These are phyloP conservation scores for Chymomyza procnemis DNA, from an alignment of 2,888 invertebrate species.

Conservation along the genomic window DNA sequence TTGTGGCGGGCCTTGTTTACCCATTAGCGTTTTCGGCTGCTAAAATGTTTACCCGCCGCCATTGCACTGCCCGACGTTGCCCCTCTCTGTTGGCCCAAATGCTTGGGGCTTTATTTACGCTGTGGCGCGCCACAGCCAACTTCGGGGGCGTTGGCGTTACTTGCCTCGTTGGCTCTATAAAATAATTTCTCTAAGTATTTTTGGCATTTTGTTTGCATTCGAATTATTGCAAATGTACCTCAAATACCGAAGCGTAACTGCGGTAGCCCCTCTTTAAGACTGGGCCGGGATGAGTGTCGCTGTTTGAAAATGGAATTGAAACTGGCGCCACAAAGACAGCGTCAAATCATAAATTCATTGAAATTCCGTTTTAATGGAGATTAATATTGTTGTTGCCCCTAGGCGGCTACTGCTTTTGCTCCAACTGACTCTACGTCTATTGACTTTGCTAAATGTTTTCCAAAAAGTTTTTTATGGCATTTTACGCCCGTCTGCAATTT, in stretches of 20 bases:
- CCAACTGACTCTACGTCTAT: slow-evolving; percentile 30
- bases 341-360: slow-evolving; percentile 66
- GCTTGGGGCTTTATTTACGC: slow-evolving; percentile 34
- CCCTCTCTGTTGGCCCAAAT: not conserved
- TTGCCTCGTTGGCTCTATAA: slow-evolving; percentile 19
- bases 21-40: slow-evolving; percentile 72
- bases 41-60: slow-evolving; percentile 63
- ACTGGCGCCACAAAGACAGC: slow-evolving; percentile 53
- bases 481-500: slow-evolving; percentile 23
- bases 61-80: slow-evolving; percentile 27
- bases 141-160: slow-evolving; percentile 1
- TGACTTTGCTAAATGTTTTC: slow-evolving; percentile 71
- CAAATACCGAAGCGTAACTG: slow-evolving; percentile 53
- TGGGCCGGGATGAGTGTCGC: not conserved
- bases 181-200: slow-evolving; percentile 56
- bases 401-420: slow-evolving; percentile 2
- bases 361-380: slow-evolving; percentile 76
- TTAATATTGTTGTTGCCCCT: slow-evolving; percentile 57
- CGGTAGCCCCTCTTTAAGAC: slow-evolving; percentile 43
- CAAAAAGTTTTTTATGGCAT: slow-evolving; percentile 27
- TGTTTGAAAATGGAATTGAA: not conserved
- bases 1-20: slow-evolving; percentile 59
- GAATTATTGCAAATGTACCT: slow-evolving; percentile 68
- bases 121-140: slow-evolving; percentile 17
- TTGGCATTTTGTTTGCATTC: slow-evolving; percentile 60